phyloP scores from a whole-genome alignment of 2,888 invertebrate species.

The Selenia dentaria region DNA sequence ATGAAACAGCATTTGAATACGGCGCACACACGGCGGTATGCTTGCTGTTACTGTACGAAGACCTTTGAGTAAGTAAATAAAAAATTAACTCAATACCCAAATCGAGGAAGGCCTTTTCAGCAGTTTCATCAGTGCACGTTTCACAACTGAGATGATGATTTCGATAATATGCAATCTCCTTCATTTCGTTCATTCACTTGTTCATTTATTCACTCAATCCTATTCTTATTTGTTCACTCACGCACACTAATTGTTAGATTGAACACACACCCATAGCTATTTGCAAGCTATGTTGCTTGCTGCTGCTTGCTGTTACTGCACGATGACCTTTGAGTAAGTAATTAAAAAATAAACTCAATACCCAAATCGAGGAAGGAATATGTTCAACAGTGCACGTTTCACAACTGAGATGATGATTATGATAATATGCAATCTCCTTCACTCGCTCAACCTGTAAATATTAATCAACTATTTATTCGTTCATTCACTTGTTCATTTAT shows the following conservation, averaged over 20 bases:
- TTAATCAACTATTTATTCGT: not conserved
- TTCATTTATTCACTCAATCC: not conserved
- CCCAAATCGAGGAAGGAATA: too few relatives aligned
- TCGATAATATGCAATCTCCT: too few relatives aligned
- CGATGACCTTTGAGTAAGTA: conserved; percentile 16
- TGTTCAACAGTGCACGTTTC: too few relatives aligned
- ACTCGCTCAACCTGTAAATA: too few relatives aligned
- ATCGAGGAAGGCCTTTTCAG: too few relatives aligned
- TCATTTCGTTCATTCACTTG: not conserved
- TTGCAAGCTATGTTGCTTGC: conserved; percentile 22
- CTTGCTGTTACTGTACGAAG: not conserved
- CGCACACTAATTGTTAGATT: too few relatives aligned
- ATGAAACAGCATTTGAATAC: conserved; percentile 26
- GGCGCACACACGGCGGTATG: conserved; percentile 21
- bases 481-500: not conserved
- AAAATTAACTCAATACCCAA: not conserved
- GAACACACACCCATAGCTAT: conserved; percentile 22
- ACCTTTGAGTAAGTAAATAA: conserved; percentile 15
- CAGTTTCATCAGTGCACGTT: too few relatives aligned
- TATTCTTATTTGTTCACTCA: not conserved
- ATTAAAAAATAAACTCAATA: not conserved
- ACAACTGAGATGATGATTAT: too few relatives aligned
- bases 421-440: too few relatives aligned
- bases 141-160: too few relatives aligned
- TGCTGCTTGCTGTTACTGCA: conserved; percentile 1